These are phyloP conservation scores for Phragmatobia fuliginosa DNA, from an alignment of 2,888 invertebrate species.

Conservation along the genomic window DNA sequence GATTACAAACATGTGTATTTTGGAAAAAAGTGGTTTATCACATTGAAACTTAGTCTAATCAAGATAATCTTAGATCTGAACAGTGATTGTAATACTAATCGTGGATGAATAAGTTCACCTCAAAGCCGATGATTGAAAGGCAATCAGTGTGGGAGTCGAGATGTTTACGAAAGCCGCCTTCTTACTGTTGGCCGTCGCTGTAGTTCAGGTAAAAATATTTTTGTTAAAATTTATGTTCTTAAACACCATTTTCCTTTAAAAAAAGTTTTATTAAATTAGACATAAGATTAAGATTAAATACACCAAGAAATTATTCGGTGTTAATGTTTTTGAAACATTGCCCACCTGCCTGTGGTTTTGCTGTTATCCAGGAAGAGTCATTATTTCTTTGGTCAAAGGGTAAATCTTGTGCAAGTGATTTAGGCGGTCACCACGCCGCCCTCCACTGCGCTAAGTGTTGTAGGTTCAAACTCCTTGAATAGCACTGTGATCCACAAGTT, in stretches of 20 bases:
- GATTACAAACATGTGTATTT: background rate
- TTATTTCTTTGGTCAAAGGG: background rate
- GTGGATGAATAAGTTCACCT: constrained; percentile 24
- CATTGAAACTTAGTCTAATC: background rate
- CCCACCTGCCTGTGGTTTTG: background rate
- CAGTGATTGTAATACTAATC: constrained; percentile 19
- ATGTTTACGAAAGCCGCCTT: constrained; percentile 63
- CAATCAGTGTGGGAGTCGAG: constrained; percentile 51
- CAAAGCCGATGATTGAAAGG: constrained; percentile 14
- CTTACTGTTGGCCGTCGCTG: constrained; percentile 56
- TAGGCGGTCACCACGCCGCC: no score
- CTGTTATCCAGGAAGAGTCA: background rate
- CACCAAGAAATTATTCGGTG: no score
- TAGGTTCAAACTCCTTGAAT: no score
- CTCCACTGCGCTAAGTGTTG: no score
- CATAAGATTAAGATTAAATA: no score
- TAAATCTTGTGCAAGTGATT: no score
- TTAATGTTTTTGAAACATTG: background rate
- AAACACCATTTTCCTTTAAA: no score
- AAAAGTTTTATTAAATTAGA: no score
- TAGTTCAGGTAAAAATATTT: constrained; percentile 61
- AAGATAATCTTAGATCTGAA: constrained; percentile 3
- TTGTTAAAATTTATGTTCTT: background rate
- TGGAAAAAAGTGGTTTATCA: background rate
- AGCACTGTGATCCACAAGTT: no score